These are phyloP conservation scores for Dorcus parallelipipedus DNA, from an alignment of 2,888 invertebrate species.

Conservation along the genomic window DNA sequence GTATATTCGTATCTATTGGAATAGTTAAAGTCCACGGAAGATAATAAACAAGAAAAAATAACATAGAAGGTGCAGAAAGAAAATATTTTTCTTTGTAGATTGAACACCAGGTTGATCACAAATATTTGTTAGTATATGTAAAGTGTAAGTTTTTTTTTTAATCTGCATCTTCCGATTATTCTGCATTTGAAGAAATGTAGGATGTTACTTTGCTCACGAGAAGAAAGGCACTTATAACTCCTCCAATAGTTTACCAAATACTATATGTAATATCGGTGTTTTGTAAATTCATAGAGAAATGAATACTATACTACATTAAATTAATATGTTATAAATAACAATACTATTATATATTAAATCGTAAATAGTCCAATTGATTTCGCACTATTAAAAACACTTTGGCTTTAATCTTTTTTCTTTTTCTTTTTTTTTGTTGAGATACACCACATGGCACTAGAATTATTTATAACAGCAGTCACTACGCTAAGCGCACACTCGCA, in stretches of 20 bases:
- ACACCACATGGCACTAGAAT: conserved; percentile 53
- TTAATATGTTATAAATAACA: conserved; percentile 56
- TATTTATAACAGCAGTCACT: conserved; percentile 39
- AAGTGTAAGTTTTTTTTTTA: too few relatives aligned
- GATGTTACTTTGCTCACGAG: neutral
- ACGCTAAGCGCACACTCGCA: conserved; percentile 49
- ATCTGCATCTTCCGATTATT: too few relatives aligned
- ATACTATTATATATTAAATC: conserved; percentile 48
- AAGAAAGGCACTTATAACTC: conserved; percentile 16
- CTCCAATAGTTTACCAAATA: conserved; percentile 15
- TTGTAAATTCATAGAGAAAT: conserved; percentile 11
- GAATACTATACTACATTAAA: conserved; percentile 41
- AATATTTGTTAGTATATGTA: too few relatives aligned
- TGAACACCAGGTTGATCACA: too few relatives aligned
- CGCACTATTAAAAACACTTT: conserved; percentile 55
- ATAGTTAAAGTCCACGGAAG: conserved; percentile 13
- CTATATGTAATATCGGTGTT: conserved; percentile 13
- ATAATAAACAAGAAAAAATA: neutral
- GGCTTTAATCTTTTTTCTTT: conserved; percentile 43
- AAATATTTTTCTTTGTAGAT: too few relatives aligned
- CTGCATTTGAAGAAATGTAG: too few relatives aligned
- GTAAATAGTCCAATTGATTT: conserved; percentile 30
- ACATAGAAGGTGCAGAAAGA: too few relatives aligned
- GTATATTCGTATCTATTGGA: conserved; percentile 26
- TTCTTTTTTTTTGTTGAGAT: conserved; percentile 34